Conservation (phyloP, 2,797 vertebrate genomes). For the Acanthurus tractus region DNA sequence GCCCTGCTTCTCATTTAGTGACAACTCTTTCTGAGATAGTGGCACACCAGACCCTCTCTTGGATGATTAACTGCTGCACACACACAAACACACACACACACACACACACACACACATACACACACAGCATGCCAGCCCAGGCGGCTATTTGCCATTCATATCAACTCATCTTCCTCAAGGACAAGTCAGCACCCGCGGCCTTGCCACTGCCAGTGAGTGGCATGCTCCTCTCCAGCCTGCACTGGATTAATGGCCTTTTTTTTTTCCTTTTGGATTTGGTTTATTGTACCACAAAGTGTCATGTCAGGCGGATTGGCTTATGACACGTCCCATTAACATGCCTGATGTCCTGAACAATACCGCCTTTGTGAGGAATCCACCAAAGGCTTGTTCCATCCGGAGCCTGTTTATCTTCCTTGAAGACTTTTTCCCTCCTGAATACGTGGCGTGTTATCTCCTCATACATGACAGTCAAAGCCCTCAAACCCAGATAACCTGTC, state of each 20-base stretch:
- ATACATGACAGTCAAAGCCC: conserved; percentile 67
- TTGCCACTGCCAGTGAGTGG: conserved; percentile 28
- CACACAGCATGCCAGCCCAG: conserved; percentile 16
- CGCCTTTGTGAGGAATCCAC: conserved; percentile 62
- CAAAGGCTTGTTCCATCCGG: conserved; percentile 63
- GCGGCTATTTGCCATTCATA: conserved; percentile 60
- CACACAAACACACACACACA: background rate
- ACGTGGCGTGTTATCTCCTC: conserved; percentile 68
- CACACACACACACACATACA: too few species aligned
- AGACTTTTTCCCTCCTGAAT: conserved; percentile 44
- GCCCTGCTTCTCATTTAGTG: conserved; percentile 27
- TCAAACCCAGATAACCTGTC: conserved; percentile 74
- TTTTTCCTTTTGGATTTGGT: conserved; percentile 13
- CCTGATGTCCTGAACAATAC: conserved; percentile 67
- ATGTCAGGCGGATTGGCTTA: conserved; percentile 59
- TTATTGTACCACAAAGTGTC: conserved; percentile 57
- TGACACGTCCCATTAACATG: conserved; percentile 62
- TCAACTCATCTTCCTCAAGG: conserved; percentile 57
- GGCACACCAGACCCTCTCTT: conserved; percentile 21
- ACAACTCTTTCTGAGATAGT: conserved; percentile 41
- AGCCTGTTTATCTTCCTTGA: conserved; percentile 67
- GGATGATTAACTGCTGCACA: conserved; percentile 61
- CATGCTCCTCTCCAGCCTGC: conserved; percentile 25
- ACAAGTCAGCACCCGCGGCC: conserved; percentile 35
- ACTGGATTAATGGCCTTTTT: conserved; percentile 35